A percentile compares a stretch with the other conserved stretches of the same genome.
These are phyloP conservation scores for Bicyclus anynana DNA, from an alignment of 1,140 invertebrate species.

Conservation along the genomic window DNA sequence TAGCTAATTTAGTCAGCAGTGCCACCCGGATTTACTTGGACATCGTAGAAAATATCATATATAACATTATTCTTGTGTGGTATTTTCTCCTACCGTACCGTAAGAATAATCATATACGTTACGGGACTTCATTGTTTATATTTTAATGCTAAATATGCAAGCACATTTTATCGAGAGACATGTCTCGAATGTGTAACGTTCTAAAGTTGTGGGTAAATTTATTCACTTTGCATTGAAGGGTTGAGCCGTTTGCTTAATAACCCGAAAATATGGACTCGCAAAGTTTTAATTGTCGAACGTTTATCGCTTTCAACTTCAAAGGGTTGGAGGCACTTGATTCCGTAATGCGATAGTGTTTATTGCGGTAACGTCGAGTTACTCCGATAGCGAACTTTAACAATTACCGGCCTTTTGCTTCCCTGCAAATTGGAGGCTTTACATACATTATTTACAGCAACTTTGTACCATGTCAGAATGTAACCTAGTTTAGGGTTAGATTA, in stretches of 20 bases:
- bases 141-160: too few species aligned
- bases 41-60: too few species aligned
- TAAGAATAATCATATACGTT: too few species aligned
- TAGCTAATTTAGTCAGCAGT: too few species aligned
- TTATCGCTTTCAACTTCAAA: conserved; percentile 48
- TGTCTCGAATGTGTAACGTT: conserved; percentile 1
- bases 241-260: conserved; percentile 51
- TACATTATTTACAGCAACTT: not conserved
- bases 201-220: conserved; percentile 1
- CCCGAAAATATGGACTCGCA: conserved; percentile 58
- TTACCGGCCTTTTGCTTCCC: not conserved
- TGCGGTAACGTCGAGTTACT: not conserved
- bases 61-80: too few species aligned
- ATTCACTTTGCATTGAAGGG: conserved; percentile 22
- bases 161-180: too few species aligned
- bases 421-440: not conserved
- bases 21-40: too few species aligned
- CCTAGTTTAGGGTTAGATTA: too few species aligned
- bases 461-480: too few species aligned
- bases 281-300: conserved; percentile 61
- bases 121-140: too few species aligned
- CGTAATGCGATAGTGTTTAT: conserved; percentile 19
- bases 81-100: too few species aligned
- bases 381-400: conserved; percentile 5
- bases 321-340: conserved; percentile 30